These are phyloP conservation scores for Gnathonemus longibarbis DNA, from an alignment of 2,113 vertebrate genomes.

Conservation along the genomic window DNA sequence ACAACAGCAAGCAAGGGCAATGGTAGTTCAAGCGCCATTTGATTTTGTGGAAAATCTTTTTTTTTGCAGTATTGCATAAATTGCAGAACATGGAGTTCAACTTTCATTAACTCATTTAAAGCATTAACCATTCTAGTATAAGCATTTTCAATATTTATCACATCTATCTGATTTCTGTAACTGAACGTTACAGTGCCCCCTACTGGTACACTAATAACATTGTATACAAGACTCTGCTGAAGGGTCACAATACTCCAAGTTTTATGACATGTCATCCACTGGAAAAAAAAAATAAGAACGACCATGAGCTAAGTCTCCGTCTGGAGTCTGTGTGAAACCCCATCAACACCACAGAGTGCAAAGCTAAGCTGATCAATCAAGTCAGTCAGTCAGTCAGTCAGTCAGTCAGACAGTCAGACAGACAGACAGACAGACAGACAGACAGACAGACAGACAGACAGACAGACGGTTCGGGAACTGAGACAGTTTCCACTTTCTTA, in stretches of 20 bases:
- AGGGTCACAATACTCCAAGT: not conserved
- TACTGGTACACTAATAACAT: not conserved
- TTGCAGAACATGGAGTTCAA: not conserved
- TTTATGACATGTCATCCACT: not conserved
- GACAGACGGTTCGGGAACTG: not conserved
- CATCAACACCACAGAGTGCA: not conserved
- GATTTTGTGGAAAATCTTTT: not conserved
- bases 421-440: not conserved
- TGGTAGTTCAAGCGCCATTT: not conserved
- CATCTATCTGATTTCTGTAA: not conserved
- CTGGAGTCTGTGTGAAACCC: not conserved
- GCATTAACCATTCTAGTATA: not conserved
- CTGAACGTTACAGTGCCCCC: not conserved
- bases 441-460: not conserved
- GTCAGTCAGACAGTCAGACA: not conserved
- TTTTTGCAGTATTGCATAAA: not conserved
- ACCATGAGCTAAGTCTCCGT: not conserved
- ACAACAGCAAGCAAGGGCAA: not conserved
- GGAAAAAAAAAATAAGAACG: not conserved
- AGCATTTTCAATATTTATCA: not conserved
- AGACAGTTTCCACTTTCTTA: not conserved
- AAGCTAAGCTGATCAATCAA: not conserved
- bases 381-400: too few species aligned
- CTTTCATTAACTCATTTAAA: not conserved
- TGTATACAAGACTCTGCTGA: not conserved